phyloP scores from a whole-genome alignment of 2,113 vertebrate species.

The Neolamprologus brichardi region DNA sequence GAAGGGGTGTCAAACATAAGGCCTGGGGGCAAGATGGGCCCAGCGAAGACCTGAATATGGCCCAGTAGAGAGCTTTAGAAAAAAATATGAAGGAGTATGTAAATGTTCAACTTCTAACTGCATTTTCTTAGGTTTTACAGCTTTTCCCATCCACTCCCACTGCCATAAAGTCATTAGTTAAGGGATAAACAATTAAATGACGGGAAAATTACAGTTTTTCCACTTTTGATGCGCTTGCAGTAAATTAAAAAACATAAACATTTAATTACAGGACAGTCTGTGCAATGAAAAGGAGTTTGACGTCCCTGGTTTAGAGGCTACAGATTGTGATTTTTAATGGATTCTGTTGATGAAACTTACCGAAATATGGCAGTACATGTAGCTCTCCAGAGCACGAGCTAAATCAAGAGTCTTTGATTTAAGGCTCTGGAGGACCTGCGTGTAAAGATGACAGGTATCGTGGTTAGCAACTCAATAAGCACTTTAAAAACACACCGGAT shows the following conservation, averaged over 20 bases:
- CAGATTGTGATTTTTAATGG: background rate
- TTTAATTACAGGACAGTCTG: background rate
- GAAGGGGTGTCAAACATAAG: background rate
- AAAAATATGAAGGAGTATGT: background rate
- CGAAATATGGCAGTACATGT: slow-evolving; percentile 66
- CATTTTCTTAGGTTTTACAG: background rate
- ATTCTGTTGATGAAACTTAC: slow-evolving; percentile 57
- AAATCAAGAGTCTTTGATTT: slow-evolving; percentile 69
- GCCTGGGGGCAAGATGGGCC: background rate
- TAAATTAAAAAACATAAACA: background rate
- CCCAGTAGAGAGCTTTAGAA: fast-evolving
- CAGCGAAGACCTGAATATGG: fast-evolving
- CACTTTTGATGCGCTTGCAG: background rate
- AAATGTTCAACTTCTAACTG: fast-evolving
- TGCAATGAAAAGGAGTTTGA: background rate
- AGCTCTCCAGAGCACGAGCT: slow-evolving; percentile 69
- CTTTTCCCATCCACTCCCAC: fast-evolving
- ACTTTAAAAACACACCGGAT: background rate
- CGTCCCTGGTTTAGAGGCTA: background rate
- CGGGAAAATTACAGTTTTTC: fast-evolving
- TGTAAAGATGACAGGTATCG: background rate
- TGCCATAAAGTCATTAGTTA: background rate
- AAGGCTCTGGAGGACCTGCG: slow-evolving; percentile 73
- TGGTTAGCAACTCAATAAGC: background rate
- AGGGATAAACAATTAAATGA: background rate